A percentile compares a stretch with the other conserved stretches of the same genome.
Conservation (phyloP, 2,113 vertebrate species). For the Strix aluco region DNA sequence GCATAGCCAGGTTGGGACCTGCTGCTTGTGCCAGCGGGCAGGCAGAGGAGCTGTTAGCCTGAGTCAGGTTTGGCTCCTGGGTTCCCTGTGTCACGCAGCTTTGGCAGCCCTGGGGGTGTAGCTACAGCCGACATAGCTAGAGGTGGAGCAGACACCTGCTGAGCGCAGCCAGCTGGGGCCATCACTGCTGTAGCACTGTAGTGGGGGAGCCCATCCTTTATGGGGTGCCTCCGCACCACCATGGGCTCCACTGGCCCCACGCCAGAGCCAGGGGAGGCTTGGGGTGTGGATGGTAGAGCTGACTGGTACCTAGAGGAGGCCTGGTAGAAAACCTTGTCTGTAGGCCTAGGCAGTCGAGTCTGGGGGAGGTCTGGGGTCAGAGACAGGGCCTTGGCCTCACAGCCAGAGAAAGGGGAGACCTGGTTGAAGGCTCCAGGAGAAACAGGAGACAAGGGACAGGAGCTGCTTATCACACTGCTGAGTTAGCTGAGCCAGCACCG, state of each 20-base stretch:
- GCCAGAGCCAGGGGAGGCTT: not conserved
- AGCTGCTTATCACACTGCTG: not conserved
- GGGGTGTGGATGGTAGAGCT: not conserved
- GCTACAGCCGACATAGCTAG: not conserved
- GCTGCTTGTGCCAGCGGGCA: not conserved
- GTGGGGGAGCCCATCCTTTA: not conserved
- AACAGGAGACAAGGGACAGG: not conserved
- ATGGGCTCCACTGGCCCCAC: not conserved
- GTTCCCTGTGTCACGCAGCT: not conserved
- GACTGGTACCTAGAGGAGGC: rapidly evolving
- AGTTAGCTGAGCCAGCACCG: not conserved
- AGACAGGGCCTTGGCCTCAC: not conserved
- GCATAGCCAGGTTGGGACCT: not conserved
- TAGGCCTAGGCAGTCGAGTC: not conserved
- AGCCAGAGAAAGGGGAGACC: not conserved
- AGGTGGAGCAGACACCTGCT: not conserved
- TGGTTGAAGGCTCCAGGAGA: not conserved
- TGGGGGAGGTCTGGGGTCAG: not conserved
- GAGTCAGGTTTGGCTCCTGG: not conserved
- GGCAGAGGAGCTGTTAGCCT: not conserved
- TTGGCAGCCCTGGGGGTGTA: not conserved
- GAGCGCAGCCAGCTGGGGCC: not conserved
- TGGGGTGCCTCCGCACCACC: not conserved
- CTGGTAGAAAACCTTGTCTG: not conserved
- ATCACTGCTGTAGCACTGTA: not conserved